Conservation (phyloP, 1,140 invertebrate species). For the Eumaeus atala region DNA sequence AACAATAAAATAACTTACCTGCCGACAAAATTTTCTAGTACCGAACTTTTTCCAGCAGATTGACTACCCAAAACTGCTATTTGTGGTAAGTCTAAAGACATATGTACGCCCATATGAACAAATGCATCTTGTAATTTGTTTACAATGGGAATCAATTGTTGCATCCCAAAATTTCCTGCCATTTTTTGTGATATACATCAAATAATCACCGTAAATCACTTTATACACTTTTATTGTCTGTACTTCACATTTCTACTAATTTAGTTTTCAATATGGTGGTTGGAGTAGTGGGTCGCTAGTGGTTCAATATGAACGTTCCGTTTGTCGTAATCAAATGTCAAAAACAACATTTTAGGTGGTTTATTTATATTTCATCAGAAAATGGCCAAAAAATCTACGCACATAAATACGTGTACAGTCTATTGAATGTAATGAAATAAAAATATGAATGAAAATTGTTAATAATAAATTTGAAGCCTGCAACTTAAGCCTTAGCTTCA, state of each 20-base stretch:
- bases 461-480: too few species aligned
- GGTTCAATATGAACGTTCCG: neutral
- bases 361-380: neutral
- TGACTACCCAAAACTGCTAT: conserved; percentile 99
- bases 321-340: neutral
- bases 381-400: neutral
- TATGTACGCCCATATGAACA: conserved; percentile 96
- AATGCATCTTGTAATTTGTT: conserved; percentile 99
- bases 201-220: conserved; percentile 52
- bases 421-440: too few species aligned
- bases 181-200: conserved; percentile 65
- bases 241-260: conserved; percentile 58
- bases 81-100: conserved; percentile 98
- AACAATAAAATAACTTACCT: conserved; percentile 77
- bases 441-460: too few species aligned
- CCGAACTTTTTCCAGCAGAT: conserved; percentile 99
- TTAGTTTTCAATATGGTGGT: conserved; percentile 71
- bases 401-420: too few species aligned
- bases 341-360: neutral
- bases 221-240: conserved; percentile 56
- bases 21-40: conserved; percentile 99
- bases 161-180: conserved; percentile 92
- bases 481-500: too few species aligned
- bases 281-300: conserved; percentile 40
- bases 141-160: conserved; percentile 97